phyloP scores from a whole-genome alignment of 1,140 invertebrate species.

The Schlechtendalia chinensis region DNA sequence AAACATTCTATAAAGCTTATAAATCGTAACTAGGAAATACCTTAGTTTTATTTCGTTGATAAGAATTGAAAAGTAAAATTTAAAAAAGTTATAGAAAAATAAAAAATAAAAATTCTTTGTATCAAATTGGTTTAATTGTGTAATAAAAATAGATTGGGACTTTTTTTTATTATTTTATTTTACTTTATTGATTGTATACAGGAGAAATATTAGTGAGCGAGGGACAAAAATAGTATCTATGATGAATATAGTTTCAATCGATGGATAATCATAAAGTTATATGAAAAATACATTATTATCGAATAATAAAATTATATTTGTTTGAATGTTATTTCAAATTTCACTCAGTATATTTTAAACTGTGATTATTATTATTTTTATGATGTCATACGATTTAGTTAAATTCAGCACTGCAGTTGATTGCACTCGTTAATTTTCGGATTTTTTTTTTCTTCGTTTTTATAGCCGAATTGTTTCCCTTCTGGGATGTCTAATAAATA shows the following conservation, averaged over 20 bases:
- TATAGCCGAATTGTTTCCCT: conserved; percentile 21
- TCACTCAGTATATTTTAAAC: not conserved
- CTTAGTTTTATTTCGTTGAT: not conserved
- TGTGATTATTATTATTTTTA: not conserved
- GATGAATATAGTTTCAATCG: too few species aligned
- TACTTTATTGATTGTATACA: not conserved
- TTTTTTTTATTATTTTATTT: not conserved
- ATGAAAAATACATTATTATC: too few species aligned
- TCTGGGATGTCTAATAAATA: conserved; percentile 36
- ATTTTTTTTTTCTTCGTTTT: conserved; percentile 6
- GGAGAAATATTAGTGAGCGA: not conserved
- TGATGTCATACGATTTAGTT: not conserved
- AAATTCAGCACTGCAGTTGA: not conserved
- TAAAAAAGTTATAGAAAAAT: not conserved
- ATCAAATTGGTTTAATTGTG: not conserved
- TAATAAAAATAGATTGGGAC: not conserved
- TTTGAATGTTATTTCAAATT: not conserved
- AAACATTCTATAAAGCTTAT: not conserved
- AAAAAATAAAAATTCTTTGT: not conserved
- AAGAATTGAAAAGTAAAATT: not conserved
- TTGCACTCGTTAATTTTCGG: conserved; percentile 21
- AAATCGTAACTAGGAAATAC: not conserved
- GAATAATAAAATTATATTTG: too few species aligned
- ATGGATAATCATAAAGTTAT: too few species aligned
- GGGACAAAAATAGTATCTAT: too few species aligned